A percentile compares a stretch with the other conserved stretches of the same genome.
Conservation (phyloP, 2,888 invertebrate species). For the Drosophila histrio region DNA sequence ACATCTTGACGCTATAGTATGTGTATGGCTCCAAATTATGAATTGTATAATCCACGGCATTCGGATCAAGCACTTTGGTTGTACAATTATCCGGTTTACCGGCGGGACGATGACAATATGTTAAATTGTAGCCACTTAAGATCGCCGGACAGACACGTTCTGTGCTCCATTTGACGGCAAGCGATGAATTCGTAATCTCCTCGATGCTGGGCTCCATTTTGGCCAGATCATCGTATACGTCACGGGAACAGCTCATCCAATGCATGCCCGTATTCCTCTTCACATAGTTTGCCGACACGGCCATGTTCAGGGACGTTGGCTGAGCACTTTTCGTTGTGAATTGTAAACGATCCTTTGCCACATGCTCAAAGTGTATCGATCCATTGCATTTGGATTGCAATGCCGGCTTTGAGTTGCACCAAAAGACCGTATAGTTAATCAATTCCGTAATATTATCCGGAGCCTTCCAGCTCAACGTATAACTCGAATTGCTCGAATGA, state of each 20-base stretch:
- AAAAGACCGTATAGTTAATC: slow-evolving; percentile 91
- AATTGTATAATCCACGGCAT: slow-evolving; percentile 85
- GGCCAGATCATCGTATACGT: slow-evolving; percentile 75
- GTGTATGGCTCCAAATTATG: slow-evolving; percentile 89
- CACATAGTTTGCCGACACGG: slow-evolving; percentile 91
- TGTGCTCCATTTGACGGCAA: slow-evolving; percentile 90
- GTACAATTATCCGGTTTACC: slow-evolving; percentile 63
- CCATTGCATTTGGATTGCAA: slow-evolving; percentile 87
- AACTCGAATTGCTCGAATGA: slow-evolving; percentile 87
- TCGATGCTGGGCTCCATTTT: slow-evolving; percentile 79
- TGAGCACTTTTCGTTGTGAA: slow-evolving; percentile 84
- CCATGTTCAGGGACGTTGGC: slow-evolving; percentile 87
- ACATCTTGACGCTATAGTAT: slow-evolving; percentile 89
- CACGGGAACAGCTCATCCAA: slow-evolving; percentile 89
- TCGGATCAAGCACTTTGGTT: slow-evolving; percentile 44
- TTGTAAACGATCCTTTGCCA: slow-evolving; percentile 79
- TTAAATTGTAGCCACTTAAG: slow-evolving; percentile 90
- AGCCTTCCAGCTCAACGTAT: slow-evolving; percentile 90
- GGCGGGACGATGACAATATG: slow-evolving; percentile 86
- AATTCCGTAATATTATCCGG: slow-evolving; percentile 84
- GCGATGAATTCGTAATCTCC: slow-evolving; percentile 78
- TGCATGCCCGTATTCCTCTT: slow-evolving; percentile 92
- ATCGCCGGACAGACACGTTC: slow-evolving; percentile 90
- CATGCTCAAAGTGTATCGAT: slow-evolving; percentile 86
- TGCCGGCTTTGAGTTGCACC: slow-evolving; percentile 88